Percentiles rank a stretch among this genome's conserved stretches.
These are phyloP conservation scores for Mesoclemmys tuberculata DNA, from an alignment of 2,113 vertebrate genomes.

Conservation along the genomic window DNA sequence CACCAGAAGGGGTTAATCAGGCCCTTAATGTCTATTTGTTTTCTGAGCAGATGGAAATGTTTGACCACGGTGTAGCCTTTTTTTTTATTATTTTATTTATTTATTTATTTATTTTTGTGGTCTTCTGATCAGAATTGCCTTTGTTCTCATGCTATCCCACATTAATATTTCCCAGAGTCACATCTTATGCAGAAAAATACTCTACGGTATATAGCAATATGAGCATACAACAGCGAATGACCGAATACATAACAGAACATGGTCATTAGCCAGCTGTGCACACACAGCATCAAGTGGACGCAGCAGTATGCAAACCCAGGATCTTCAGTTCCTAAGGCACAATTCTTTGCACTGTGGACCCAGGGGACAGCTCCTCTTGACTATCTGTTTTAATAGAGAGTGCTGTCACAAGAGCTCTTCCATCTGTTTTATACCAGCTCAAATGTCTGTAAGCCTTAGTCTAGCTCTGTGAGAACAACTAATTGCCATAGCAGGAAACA, in stretches of 20 bases:
- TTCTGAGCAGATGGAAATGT: slow-evolving; percentile 67
- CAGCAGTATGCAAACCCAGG: slow-evolving; percentile 6
- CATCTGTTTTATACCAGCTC: neutral
- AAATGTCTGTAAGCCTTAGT: neutral
- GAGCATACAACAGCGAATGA: slow-evolving; percentile 21
- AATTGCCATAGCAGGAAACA: neutral
- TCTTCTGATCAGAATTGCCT: slow-evolving; percentile 43
- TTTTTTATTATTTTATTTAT: too few species aligned
- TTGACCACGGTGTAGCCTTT: slow-evolving; percentile 47
- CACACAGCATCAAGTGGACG: slow-evolving; percentile 21
- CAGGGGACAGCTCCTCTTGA: neutral
- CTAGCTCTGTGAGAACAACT: neutral
- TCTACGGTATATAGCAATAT: slow-evolving; percentile 19
- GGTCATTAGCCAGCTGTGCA: slow-evolving; percentile 67
- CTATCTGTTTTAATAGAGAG: neutral
- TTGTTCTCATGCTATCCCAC: slow-evolving; percentile 35
- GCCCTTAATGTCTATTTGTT: slow-evolving; percentile 10
- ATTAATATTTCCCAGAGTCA: slow-evolving; percentile 56
- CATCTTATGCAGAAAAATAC: slow-evolving; percentile 48
- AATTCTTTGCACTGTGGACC: neutral
- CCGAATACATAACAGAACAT: slow-evolving; percentile 38
- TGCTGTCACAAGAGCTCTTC: neutral
- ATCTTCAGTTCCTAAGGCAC: neutral
- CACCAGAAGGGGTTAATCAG: slow-evolving; percentile 21
- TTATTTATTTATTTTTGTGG: too few species aligned